phyloP scores from a whole-genome alignment of 2,888 invertebrate species.

The Epinotia demarniana region DNA sequence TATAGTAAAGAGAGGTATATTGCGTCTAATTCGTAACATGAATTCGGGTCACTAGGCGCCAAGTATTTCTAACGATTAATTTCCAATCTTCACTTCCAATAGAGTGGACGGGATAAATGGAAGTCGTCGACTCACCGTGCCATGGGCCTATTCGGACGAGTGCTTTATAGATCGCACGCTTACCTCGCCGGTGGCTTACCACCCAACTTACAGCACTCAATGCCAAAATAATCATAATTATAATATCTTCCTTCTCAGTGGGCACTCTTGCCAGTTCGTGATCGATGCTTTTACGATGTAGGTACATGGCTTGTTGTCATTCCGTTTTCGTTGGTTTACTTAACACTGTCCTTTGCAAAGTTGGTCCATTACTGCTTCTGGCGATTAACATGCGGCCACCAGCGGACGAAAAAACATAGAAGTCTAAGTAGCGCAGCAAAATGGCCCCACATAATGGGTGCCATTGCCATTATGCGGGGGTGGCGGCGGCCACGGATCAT shows the following conservation, averaged over 20 bases:
- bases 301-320: too few species aligned
- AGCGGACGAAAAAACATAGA: too few species aligned
- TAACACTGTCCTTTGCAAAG: neutral
- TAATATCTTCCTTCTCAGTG: too few species aligned
- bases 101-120: slow-evolving; percentile 32
- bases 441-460: too few species aligned
- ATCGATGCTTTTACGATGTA: too few species aligned
- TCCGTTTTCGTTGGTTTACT: too few species aligned
- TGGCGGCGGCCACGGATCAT: neutral
- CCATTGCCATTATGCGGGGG: too few species aligned
- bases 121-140: slow-evolving; percentile 21
- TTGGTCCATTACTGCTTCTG: neutral
- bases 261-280: too few species aligned
- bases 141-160: slow-evolving; percentile 18
- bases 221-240: too few species aligned
- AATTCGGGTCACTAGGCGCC: neutral
- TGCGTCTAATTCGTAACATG: neutral
- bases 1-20: neutral
- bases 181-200: too few species aligned
- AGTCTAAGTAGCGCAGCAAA: too few species aligned
- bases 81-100: slow-evolving; percentile 42
- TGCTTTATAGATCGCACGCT: neutral
- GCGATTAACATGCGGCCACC: neutral
- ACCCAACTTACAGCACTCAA: too few species aligned
- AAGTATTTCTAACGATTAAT: slow-evolving; percentile 39